Evolutionary conservation across 2,888 invertebrate species (phyloP).

Genomic region (Tinea pellionella): DNA sequence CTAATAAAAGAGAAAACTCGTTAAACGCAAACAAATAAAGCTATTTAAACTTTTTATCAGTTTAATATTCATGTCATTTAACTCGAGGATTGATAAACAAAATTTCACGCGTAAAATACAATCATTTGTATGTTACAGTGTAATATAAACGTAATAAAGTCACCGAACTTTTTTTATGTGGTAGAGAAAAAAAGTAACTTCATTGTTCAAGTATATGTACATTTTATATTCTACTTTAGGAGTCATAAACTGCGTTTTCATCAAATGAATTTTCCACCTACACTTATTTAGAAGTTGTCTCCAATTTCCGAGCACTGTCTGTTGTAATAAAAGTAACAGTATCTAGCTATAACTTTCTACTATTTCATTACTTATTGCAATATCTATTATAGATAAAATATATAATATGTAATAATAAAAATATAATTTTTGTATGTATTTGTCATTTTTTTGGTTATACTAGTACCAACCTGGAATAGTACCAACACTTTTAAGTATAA

Average conservation of each 20-base stretch:
- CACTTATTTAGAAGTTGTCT: slow-evolving; percentile 20
- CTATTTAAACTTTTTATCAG: slow-evolving; percentile 2
- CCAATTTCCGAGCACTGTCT: not conserved
- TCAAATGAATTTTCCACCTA: slow-evolving; percentile 27
- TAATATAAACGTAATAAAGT: not conserved
- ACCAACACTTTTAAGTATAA: no score
- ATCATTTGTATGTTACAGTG: not conserved
- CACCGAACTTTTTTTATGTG: not conserved
- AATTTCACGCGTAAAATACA: not conserved
- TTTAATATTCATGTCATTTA: not conserved
- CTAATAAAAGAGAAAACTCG: not conserved
- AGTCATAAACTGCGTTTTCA: slow-evolving; percentile 43
- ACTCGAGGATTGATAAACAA: not conserved
- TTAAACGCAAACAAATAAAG: not conserved
- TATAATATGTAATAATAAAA: no score
- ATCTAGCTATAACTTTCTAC: no score
- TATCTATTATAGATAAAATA: no score
- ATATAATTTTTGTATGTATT: no score
- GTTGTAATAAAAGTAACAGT: not conserved
- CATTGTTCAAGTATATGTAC: not conserved
- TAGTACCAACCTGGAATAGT: no score
- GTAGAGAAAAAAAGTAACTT: no score
- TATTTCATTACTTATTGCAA: no score
- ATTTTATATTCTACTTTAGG: slow-evolving; percentile 33
- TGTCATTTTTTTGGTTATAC: no score